Conservation (phyloP, 2,797 vertebrate species). For the Tapirus indicus region DNA sequence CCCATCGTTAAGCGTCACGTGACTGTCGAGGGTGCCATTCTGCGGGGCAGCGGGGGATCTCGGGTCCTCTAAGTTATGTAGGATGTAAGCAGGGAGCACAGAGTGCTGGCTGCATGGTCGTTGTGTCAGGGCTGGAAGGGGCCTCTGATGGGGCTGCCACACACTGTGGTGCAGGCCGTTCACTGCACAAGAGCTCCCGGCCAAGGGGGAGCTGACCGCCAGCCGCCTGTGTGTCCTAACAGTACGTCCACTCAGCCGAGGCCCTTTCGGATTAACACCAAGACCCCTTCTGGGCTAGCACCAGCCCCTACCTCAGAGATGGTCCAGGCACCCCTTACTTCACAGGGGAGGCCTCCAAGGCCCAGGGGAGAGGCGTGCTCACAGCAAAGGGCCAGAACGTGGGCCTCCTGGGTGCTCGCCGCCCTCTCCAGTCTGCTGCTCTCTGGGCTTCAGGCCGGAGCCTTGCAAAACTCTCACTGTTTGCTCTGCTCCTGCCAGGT, state of each 20-base stretch:
- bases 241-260: background rate
- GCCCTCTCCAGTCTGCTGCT: background rate
- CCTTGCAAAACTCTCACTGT: conserved; percentile 11
- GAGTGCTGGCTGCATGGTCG: background rate
- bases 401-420: background rate
- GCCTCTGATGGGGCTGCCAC: background rate
- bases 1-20: too few species aligned
- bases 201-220: background rate
- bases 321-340: background rate
- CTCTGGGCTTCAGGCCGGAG: background rate
- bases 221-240: background rate
- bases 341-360: background rate
- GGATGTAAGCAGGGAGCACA: background rate
- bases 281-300: background rate
- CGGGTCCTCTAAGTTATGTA: background rate
- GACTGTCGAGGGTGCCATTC: background rate
- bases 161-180: background rate
- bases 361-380: background rate
- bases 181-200: background rate
- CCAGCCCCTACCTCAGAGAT: background rate
- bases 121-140: background rate
- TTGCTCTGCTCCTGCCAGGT: conserved; percentile 14
- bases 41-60: background rate
- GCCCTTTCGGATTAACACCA: background rate
- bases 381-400: background rate